Base-by-base conservation (phyloP, 2,797 vertebrate genomes). In the Labeo calbasu region DNA sequence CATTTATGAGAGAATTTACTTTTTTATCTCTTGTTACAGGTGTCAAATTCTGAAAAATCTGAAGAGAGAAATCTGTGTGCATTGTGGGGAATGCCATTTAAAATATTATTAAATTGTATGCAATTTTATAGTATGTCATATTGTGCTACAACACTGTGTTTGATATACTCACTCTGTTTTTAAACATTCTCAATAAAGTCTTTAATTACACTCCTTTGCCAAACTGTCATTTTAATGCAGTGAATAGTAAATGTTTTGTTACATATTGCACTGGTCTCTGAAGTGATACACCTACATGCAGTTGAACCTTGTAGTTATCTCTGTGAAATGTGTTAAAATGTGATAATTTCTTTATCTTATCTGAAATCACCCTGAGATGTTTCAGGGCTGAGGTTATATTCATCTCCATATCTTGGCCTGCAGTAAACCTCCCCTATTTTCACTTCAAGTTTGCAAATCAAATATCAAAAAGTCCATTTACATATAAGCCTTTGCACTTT, bases 111-210 rank as follows among this genome's bases (percentile, higher is more conserved):
- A 51, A 40, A 28, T 63, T 9, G 14, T 36, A 36, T 36, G 5
- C 4, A 36, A 36, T 36, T 36, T 36, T 36, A n/a, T 76, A 76
- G 3, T 5, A 28, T 21, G 11, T 59, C 5, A 21, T 6, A 46
- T 14, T 46, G 51, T 43, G 23, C 7, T 21, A 50, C 12, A 32
- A 32, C 50, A 11, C 1, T 21, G 43, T 82, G 43, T 73, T 55
- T 73, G 21, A 51, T 48, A 43, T 43, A 28, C 4, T 61, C 25
- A 50, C 7, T 65, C 55, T 65, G 28, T 25, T 77, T 83, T 55
- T 9, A 51, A 75, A 68, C 28, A 43, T 53, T 43, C 46, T n/a
- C n/a, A 83, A 83, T 83, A 83, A 83, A 83, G 10, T 70, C n/a
- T 43, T 3, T 6, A 43, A 43, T 19, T 10, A 55, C 53, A 50